Conservation (phyloP, 2,888 invertebrate species). For the Halictus quadricinctus region DNA sequence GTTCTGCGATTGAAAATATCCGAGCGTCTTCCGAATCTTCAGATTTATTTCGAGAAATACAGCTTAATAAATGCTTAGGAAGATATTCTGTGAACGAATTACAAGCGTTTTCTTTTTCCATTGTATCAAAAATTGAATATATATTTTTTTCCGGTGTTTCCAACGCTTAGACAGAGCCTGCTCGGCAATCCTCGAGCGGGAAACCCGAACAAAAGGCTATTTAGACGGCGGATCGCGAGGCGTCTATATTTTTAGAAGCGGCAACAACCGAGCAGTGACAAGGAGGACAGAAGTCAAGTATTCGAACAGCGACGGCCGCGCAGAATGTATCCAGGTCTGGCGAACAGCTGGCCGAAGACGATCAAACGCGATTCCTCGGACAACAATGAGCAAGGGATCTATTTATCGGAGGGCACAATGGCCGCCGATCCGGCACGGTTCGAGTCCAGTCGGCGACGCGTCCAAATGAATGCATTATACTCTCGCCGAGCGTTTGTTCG, state of each 20-base stretch:
- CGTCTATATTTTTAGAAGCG: neutral
- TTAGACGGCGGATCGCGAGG: neutral
- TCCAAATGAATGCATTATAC: conserved; percentile 40
- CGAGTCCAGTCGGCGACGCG: conserved; percentile 3
- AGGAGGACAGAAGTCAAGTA: neutral
- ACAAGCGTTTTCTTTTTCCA: too few relatives aligned
- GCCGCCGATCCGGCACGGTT: conserved; percentile 2
- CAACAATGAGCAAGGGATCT: neutral
- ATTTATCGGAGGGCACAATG: conserved; percentile 17
- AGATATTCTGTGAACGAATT: too few relatives aligned
- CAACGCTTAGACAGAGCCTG: neutral
- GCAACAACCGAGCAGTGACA: neutral
- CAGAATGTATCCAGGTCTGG: conserved; percentile 3
- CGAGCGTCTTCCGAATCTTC: too few relatives aligned
- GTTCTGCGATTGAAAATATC: neutral
- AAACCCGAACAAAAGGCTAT: neutral
- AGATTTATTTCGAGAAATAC: too few relatives aligned
- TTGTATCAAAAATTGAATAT: neutral
- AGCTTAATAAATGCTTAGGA: too few relatives aligned
- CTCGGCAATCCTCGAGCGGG: neutral
- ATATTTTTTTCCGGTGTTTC: neutral
- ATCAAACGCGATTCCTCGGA: neutral
- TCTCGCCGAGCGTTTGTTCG: conserved; percentile 25
- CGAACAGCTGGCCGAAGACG: conserved; percentile 15
- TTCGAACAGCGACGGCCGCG: neutral